phyloP scores from a whole-genome alignment of 2,113 vertebrate genomes.

The Strix aluco region DNA sequence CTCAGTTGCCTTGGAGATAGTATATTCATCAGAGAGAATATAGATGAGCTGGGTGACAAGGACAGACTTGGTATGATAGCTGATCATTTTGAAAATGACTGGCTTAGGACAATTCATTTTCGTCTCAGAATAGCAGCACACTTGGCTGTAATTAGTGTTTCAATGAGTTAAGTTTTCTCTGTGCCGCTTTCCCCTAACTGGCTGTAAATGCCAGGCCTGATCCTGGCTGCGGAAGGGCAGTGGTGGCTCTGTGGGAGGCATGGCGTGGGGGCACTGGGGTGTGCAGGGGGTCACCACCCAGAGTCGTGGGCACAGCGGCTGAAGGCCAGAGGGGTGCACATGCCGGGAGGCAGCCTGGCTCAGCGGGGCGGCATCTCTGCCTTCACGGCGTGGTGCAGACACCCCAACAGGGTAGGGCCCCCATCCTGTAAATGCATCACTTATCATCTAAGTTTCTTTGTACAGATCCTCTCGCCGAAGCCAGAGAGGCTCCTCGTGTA shows the following conservation, averaged over 20 bases:
- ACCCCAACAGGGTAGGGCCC: background rate
- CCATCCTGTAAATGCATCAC: background rate
- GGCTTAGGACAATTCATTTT: background rate
- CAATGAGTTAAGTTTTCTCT: background rate
- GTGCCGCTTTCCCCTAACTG: background rate
- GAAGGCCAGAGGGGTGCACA: background rate
- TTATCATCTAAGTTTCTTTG: background rate
- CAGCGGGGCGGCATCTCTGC: background rate
- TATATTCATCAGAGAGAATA: background rate
- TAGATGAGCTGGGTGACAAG: background rate
- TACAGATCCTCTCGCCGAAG: background rate
- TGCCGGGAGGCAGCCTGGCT: background rate
- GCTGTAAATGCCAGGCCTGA: background rate
- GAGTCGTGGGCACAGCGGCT: background rate
- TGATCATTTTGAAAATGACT: background rate
- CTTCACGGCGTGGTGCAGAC: background rate
- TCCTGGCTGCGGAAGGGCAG: background rate
- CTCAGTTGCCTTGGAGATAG: slow-evolving; percentile 51
- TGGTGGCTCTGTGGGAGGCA: background rate
- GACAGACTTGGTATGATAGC: background rate
- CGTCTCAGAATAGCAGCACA: background rate
- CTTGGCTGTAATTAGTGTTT: background rate
- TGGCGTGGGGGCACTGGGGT: fast-evolving
- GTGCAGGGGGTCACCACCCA: background rate
- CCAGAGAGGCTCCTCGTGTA: background rate